These are phyloP conservation scores for Apteryx mantelli DNA, from an alignment of 2,113 vertebrate genomes.

Conservation along the genomic window DNA sequence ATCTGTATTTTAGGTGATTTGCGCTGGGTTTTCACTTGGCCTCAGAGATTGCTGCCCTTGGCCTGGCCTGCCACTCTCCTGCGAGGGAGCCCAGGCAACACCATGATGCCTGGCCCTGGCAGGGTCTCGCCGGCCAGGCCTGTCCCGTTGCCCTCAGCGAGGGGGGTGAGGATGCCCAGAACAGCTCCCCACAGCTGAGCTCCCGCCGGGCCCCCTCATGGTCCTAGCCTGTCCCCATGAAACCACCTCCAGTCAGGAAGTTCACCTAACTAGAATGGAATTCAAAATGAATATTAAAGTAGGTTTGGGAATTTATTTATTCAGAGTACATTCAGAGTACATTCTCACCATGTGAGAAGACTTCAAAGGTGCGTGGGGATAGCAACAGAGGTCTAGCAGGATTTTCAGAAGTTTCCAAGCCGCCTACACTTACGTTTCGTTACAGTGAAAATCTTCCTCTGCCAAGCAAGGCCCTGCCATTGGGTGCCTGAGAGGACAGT, in stretches of 20 bases:
- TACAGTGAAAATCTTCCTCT: not conserved
- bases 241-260: too few relatives aligned
- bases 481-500: fast-evolving
- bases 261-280: not conserved
- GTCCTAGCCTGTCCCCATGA: too few relatives aligned
- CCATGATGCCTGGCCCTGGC: too few relatives aligned
- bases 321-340: too few relatives aligned
- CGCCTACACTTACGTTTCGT: not conserved
- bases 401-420: not conserved
- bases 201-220: not conserved
- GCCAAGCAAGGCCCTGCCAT: not conserved
- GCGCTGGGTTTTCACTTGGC: not conserved
- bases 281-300: not conserved
- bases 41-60: not conserved
- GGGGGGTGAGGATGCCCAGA: too few relatives aligned
- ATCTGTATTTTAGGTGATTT: not conserved
- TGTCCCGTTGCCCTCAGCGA: not conserved
- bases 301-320: not conserved
- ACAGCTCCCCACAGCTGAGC: not conserved
- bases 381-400: not conserved
- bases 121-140: not conserved
- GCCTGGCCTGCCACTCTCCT: not conserved
- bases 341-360: not conserved
- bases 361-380: not conserved
- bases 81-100: not conserved